These are phyloP conservation scores for Platorchestia sp. DNA, from an alignment of 1,140 invertebrate genomes.

Conservation along the genomic window DNA sequence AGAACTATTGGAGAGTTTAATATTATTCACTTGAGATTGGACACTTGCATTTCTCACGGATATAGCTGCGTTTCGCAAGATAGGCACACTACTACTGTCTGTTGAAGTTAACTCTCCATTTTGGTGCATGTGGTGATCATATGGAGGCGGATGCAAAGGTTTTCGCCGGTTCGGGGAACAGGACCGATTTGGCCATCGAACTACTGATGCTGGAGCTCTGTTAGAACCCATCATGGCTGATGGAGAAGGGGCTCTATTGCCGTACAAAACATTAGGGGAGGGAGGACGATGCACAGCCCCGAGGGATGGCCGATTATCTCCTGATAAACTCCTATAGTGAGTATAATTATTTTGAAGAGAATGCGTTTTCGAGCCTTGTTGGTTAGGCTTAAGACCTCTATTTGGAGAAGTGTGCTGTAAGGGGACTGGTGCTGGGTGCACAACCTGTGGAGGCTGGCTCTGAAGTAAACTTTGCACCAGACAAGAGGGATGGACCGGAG, in stretches of 20 bases:
- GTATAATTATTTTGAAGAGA: background rate
- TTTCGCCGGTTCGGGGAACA: slow-evolving; percentile 38
- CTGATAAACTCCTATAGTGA: slow-evolving; percentile 8
- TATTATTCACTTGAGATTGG: slow-evolving; percentile 6
- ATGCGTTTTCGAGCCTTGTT: background rate
- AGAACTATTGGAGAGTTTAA: background rate
- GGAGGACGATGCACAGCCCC: background rate
- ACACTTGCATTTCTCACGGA: background rate
- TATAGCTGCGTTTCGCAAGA: background rate
- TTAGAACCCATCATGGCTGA: background rate
- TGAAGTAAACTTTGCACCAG: slow-evolving; percentile 26
- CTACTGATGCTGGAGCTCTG: slow-evolving; percentile 8
- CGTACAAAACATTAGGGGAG: slow-evolving; percentile 25
- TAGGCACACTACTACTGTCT: slow-evolving; percentile 53
- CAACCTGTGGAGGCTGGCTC: background rate
- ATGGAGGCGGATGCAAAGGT: slow-evolving; percentile 21
- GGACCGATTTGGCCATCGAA: background rate
- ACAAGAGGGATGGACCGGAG: slow-evolving; percentile 43
- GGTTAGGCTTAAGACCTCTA: background rate
- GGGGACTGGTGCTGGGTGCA: background rate
- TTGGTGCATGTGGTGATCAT: slow-evolving; percentile 9
- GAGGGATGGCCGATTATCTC: background rate
- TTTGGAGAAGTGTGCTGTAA: background rate
- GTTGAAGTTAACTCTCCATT: background rate
- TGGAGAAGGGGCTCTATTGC: slow-evolving; percentile 36